Conservation (phyloP, 2,888 invertebrate species). For the Lithophane socia region DNA sequence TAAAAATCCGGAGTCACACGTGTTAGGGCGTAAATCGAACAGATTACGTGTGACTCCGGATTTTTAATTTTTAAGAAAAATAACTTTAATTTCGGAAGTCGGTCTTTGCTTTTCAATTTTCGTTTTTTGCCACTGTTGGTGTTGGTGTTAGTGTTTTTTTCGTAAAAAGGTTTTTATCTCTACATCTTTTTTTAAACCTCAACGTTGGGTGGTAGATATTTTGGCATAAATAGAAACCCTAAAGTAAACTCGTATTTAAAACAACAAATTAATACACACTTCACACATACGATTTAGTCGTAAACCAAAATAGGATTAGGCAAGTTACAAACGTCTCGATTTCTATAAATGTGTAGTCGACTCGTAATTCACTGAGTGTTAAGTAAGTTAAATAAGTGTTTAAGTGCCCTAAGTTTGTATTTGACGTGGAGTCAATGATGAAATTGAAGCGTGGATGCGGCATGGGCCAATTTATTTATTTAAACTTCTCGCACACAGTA, state of each 20-base stretch:
- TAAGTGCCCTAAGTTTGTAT: constrained; percentile 76
- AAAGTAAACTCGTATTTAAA: constrained; percentile 1
- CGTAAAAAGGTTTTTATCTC: too few relatives aligned
- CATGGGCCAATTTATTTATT: too few relatives aligned
- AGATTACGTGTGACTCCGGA: too few relatives aligned
- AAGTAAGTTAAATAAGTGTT: constrained; percentile 81
- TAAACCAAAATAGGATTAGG: constrained; percentile 70
- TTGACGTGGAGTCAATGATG: constrained; percentile 45
- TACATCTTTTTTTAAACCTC: too few relatives aligned
- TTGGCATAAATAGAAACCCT: not conserved
- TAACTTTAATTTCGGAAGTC: too few relatives aligned
- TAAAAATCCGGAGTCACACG: too few relatives aligned
- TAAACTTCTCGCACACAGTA: too few relatives aligned
- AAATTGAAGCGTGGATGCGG: constrained; percentile 46
- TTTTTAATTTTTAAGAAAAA: too few relatives aligned
- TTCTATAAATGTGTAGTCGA: constrained; percentile 74
- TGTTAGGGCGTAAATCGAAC: too few relatives aligned
- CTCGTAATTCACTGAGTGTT: constrained; percentile 75
- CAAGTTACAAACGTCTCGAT: constrained; percentile 62
- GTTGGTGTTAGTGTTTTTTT: too few relatives aligned
- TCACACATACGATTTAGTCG: constrained; percentile 49
- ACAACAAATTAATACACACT: constrained; percentile 25
- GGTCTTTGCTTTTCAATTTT: too few relatives aligned
- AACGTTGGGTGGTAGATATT: not conserved
- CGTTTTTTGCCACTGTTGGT: too few relatives aligned